Evolutionary conservation across 2,797 vertebrate species (phyloP).

Genomic region (Pristis pectinata): DNA sequence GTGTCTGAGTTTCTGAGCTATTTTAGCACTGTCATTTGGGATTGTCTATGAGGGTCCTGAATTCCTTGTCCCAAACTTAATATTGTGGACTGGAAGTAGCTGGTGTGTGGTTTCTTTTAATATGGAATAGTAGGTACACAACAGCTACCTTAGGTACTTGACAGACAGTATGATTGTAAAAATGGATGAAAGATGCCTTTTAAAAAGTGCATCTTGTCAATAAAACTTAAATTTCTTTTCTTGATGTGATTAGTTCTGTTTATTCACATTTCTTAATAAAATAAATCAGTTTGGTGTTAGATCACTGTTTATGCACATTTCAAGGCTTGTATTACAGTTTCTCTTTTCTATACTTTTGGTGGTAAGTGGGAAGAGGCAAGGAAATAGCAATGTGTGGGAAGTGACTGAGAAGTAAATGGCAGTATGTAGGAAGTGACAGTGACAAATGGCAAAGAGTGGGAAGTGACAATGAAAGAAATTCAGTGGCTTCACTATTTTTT

Average conservation of each 20-base stretch:
- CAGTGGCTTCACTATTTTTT: conserved; percentile 3
- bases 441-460: conserved; percentile 12
- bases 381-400: conserved; percentile 13
- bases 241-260: background rate
- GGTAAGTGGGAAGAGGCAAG: conserved; percentile 11
- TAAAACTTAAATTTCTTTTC: background rate
- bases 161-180: background rate
- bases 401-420: conserved; percentile 25
- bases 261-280: background rate
- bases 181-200: background rate
- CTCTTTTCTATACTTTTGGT: background rate
- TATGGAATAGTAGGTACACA: no score
- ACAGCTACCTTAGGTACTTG: no score
- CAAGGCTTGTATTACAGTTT: background rate
- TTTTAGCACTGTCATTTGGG: no score
- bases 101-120: no score
- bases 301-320: background rate
- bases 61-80: no score
- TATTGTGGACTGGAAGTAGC: no score
- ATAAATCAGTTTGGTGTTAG: background rate
- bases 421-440: conserved; percentile 33
- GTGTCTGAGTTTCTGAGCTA: no score
- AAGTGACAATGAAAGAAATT: conserved; percentile 27
- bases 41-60: no score
- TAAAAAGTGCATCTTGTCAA: background rate